Evolutionary conservation across 2,888 invertebrate species (phyloP).

Genomic region (Anthrax anthrax): DNA sequence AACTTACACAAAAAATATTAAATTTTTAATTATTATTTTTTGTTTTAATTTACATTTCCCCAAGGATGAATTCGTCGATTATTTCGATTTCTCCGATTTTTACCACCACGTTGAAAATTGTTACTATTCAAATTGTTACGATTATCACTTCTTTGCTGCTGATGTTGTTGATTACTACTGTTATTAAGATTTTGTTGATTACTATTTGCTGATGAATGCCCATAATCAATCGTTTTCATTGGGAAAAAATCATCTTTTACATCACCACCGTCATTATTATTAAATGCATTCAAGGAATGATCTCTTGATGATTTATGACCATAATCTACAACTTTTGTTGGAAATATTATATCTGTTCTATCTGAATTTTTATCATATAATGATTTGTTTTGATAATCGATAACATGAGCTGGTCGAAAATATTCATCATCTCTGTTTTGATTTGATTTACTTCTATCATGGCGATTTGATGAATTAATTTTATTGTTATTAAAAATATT

Average conservation of each 20-base stretch:
- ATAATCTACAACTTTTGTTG: constrained; percentile 54
- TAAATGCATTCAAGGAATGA: neutral
- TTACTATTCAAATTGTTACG: neutral
- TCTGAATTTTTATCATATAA: constrained; percentile 14
- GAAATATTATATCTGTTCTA: constrained; percentile 36
- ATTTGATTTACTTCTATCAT: constrained; percentile 1
- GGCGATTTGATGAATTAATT: neutral
- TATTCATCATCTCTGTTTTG: constrained; percentile 33
- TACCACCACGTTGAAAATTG: constrained; percentile 2
- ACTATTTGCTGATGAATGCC: constrained; percentile 36
- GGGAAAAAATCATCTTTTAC: constrained; percentile 43
- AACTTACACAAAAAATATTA: neutral
- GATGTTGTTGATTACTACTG: neutral
- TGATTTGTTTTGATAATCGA: constrained; percentile 55
- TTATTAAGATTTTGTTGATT: neutral
- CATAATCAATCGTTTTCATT: constrained; percentile 55
- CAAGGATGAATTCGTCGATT: neutral
- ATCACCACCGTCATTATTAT: constrained; percentile 19
- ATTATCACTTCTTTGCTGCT: constrained; percentile 2
- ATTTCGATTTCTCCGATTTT: neutral
- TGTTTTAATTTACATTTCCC: neutral
- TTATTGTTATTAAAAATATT: neutral
- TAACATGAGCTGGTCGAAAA: constrained; percentile 44
- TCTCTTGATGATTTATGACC: constrained; percentile 42
- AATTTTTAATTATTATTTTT: neutral